Base-by-base conservation (phyloP, 2,797 vertebrate species). In the Hyperoplus lanceolatus region DNA sequence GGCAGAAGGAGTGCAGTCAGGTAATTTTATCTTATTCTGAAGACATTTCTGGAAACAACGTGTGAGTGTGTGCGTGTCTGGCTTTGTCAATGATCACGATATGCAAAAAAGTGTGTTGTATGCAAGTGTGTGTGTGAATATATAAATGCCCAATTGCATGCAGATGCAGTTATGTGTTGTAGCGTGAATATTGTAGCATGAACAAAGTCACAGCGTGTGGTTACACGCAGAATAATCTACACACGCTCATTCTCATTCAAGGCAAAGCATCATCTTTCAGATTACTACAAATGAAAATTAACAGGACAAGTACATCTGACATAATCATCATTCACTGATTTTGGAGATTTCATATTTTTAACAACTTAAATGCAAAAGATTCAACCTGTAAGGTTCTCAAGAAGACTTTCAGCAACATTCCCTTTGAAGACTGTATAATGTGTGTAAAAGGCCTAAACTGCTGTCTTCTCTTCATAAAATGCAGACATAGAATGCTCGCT, bases 11-110 rank as follows among this genome's bases (percentile, higher is more conserved):
- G 66, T 77, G 66, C 61, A 60, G 58, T 65, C 67, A 57, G 78
- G 68, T 83, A 45, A 87, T 78, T 88, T 74, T 66, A 81, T 69
- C 42, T 42, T 68, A 69, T 21, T 68, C 64, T 64, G 18, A 54
- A 75, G 56, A 73, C 54, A 65, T 45, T 70, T 38, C 45, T 75
- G 53, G 50, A 55, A 69, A 81, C n/a, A 65, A 54, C 16, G 39
- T 71, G 69, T 45, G 6, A 39, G 60, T 56, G 66, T 68, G 18
- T 68, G 45, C 43, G 55, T n/a, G 61, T 64, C 51, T 59, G 38
- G 68, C 8, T 68, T 12, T 78, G 0, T 58, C 58, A 9, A 55
- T 16, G 38, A 46, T 64, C 60, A 58, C 1, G 53, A 29, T 12
- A 63, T 66, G 59, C 59, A 48, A 49, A 66, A 12, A 56, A 53